phyloP scores from a whole-genome alignment of 1,140 invertebrate genomes.

The Bradynema listronoti region DNA sequence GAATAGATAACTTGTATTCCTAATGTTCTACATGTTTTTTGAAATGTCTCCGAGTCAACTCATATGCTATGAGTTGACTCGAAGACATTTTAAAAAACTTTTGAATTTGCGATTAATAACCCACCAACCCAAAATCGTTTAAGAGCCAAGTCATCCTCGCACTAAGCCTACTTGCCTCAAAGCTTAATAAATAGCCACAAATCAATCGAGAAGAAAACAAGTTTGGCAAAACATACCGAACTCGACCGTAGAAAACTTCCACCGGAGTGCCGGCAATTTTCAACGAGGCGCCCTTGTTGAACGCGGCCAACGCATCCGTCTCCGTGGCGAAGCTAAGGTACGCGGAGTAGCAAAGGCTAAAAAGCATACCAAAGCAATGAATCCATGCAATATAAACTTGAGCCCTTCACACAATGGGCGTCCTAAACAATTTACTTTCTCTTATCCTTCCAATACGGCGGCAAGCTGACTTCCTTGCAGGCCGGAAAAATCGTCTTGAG shows the following conservation, averaged over 20 bases:
- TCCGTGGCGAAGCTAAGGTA: slow-evolving; percentile 8
- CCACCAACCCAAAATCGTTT: background rate
- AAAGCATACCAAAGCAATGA: too few species aligned
- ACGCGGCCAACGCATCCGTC: slow-evolving; percentile 2
- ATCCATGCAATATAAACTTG: too few species aligned
- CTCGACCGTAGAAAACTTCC: slow-evolving; percentile 11
- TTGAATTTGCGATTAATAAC: background rate
- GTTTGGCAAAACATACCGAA: background rate
- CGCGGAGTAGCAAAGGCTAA: too few species aligned
- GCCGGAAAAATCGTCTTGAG: slow-evolving; percentile 11
- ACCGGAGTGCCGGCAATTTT: slow-evolving; percentile 5
- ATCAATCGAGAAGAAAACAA: too few species aligned
- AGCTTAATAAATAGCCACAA: background rate
- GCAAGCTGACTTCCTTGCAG: slow-evolving; percentile 3
- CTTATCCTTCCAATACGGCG: slow-evolving; percentile 6
- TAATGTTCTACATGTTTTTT: too few species aligned
- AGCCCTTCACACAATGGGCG: too few species aligned
- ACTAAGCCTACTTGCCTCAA: background rate
- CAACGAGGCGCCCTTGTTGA: slow-evolving; percentile 16
- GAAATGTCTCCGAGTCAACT: too few species aligned
- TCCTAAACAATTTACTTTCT: background rate
- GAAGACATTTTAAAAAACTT: background rate
- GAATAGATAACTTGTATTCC: too few species aligned
- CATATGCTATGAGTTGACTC: too few species aligned
- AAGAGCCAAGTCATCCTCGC: background rate